Evolutionary conservation across 2,113 vertebrate genomes (phyloP), one percentile per base, ranked within the genome.

Genomic region (Eulacestoma nigropectus): DNA sequence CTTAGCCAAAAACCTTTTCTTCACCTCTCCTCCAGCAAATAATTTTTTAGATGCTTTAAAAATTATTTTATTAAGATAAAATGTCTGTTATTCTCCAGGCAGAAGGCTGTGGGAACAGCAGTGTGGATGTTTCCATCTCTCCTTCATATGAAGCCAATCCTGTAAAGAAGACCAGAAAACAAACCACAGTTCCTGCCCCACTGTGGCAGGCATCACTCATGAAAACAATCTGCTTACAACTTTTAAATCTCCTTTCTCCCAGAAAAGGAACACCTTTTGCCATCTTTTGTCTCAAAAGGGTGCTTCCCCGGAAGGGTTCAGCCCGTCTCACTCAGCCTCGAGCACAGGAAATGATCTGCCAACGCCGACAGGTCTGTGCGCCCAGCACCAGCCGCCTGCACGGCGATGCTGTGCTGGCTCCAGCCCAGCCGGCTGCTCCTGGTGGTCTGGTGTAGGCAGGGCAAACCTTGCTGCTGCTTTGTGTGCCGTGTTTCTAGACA

Each of bases 341-440:
- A 13, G 59, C 23, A 0, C 4, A 44, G 87, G 89, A 41, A 26
- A 21, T 3, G 57, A 30, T 32, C 13, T 16, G n/a, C 64, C 47
- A 19, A 5, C 0, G 3, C 41, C 11, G 13, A 14, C 50, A 29
- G 73, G 11, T 32, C 77, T 37, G 81, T 2, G 22, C 1, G 1
- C 53, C 35, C 10, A 19, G 5, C 27, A 11, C 1, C 23, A 11
- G 41, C 0, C 1, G 7, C 29, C 53, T 7, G 80, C 49, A 3
- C 0, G 1, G 76, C 14, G 26, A 7, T 32, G 63, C 62, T 42
- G 73, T 14, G 9, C 87, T 62, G 90, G 63, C 63, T 69, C 11
- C 80, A 60, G 80, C 70, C 60, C 86, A 33, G 75, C 39, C 7
- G 0, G 11, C 84, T 3, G 20, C 60, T 68, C 21, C 94, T 15